Evolutionary conservation across 2,888 invertebrate species (phyloP).

Genomic region (Empis livida): DNA sequence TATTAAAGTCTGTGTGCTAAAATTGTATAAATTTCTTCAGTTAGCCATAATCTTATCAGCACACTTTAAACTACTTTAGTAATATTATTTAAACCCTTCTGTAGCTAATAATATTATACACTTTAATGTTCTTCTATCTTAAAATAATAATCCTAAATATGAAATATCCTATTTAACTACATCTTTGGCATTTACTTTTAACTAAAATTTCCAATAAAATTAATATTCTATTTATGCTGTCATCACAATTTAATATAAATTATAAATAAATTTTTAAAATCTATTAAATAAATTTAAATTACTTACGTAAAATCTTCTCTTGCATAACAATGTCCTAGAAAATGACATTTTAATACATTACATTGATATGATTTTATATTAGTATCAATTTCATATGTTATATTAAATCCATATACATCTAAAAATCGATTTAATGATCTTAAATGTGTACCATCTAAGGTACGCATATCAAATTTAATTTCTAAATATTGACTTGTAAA

Average conservation of each 20-base stretch:
- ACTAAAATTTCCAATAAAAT: too few species aligned
- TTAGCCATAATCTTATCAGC: too few species aligned
- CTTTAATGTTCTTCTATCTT: too few species aligned
- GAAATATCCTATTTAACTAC: too few species aligned
- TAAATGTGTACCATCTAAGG: conserved; percentile 68
- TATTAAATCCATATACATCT: conserved; percentile 83
- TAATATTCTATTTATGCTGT: too few species aligned
- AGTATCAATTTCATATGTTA: conserved; percentile 68
- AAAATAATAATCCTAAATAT: too few species aligned
- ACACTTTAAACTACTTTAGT: too few species aligned
- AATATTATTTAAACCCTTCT: too few species aligned
- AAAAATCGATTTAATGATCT: conserved; percentile 67
- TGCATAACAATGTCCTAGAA: conserved; percentile 73
- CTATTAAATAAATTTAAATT: conserved; percentile 2
- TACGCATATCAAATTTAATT: conserved; percentile 58
- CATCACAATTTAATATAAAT: conserved; percentile 1
- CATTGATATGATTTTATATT: conserved; percentile 51
- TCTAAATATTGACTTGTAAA: conserved; percentile 62
- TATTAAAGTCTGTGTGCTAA: too few species aligned
- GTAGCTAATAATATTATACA: too few species aligned
- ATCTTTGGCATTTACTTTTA: too few species aligned
- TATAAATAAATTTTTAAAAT: conserved; percentile 2
- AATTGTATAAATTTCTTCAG: too few species aligned
- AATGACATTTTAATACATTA: conserved; percentile 68
- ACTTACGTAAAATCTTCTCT: conserved; percentile 59